Conservation (phyloP, 1,140 invertebrate genomes). For the Calosoma granatense region DNA sequence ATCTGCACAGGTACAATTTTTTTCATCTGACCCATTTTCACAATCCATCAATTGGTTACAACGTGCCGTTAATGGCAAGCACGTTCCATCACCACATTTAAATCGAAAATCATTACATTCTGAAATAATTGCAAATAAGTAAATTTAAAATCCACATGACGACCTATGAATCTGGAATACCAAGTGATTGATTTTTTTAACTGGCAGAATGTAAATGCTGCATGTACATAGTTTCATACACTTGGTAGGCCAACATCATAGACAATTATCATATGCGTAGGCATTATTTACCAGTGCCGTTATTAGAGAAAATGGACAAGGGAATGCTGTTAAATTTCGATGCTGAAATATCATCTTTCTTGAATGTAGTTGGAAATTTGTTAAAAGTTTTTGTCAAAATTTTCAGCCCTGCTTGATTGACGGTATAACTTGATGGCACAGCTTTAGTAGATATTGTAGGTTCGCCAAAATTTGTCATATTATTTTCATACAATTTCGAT, state of each 20-base stretch:
- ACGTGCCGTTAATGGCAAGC: constrained; percentile 51
- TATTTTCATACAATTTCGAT: constrained; percentile 39
- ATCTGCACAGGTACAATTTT: constrained; percentile 65
- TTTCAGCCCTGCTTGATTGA: constrained; percentile 53
- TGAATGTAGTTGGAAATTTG: constrained; percentile 37
- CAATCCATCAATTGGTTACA: constrained; percentile 71
- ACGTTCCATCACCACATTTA: constrained; percentile 52
- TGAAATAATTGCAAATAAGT: constrained; percentile 10
- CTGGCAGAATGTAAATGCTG: too few species aligned
- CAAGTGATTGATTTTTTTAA: too few species aligned
- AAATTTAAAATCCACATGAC: neutral
- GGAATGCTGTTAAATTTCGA: neutral
- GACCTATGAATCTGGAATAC: too few species aligned
- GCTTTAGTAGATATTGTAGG: constrained; percentile 45
- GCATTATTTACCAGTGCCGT: neutral
- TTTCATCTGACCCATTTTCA: constrained; percentile 58
- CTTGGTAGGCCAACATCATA: too few species aligned
- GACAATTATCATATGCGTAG: too few species aligned
- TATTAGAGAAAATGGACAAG: neutral
- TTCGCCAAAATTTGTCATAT: constrained; percentile 30
- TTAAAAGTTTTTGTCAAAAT: constrained; percentile 55
- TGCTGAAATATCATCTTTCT: constrained; percentile 37
- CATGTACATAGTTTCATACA: too few species aligned
- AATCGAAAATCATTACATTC: constrained; percentile 42
- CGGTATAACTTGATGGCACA: constrained; percentile 41